Conservation (phyloP, 2,797 vertebrate species). For the Gallinago nigripennis region DNA sequence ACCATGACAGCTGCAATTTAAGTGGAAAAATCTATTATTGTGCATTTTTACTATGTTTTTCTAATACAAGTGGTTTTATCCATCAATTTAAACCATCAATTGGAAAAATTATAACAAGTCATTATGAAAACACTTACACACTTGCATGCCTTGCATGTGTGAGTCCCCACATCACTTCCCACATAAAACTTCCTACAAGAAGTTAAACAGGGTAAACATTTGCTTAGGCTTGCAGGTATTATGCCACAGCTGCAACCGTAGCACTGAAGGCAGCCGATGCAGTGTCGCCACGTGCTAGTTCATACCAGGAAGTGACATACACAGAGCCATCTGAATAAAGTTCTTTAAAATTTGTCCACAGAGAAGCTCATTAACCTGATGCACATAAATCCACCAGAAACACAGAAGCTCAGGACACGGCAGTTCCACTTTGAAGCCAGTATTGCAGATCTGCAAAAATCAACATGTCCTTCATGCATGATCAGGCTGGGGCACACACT, state of each 20-base stretch:
- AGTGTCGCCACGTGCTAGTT: background rate
- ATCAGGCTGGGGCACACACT: background rate
- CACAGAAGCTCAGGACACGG: background rate
- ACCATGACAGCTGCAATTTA: background rate
- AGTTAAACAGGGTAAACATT: background rate
- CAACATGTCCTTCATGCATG: fast-evolving
- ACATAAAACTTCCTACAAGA: background rate
- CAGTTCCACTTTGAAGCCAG: background rate
- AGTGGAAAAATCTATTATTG: background rate
- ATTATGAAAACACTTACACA: background rate
- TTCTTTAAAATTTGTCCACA: background rate
- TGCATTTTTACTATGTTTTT: background rate
- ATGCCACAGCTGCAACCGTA: background rate
- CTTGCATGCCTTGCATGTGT: background rate
- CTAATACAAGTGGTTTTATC: background rate
- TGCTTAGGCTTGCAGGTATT: background rate
- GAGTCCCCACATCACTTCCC: background rate
- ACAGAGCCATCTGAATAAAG: background rate
- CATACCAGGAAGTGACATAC: slow-evolving; percentile 22
- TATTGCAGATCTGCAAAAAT: background rate
- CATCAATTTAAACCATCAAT: background rate
- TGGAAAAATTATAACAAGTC: background rate
- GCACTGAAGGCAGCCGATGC: background rate
- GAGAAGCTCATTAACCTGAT: background rate
- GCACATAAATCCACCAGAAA: background rate